Percentiles rank a stretch among this genome's conserved stretches.
These are phyloP conservation scores for Hololepta plana DNA, from an alignment of 2,888 invertebrate species.

Conservation along the genomic window DNA sequence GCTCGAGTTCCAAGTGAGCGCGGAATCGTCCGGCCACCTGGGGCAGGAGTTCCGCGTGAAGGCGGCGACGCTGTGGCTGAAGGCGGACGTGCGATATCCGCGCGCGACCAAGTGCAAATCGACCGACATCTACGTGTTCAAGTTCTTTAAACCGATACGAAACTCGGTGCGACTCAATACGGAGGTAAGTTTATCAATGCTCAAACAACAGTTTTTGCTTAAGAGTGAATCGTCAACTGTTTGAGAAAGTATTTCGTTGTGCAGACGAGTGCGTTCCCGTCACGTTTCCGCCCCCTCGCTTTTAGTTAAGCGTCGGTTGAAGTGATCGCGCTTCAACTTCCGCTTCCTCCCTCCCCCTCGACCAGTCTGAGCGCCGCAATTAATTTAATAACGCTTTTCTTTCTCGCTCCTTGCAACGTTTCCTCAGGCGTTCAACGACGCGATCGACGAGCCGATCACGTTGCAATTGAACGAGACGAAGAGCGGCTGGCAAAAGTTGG, in stretches of 20 bases:
- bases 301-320: too few relatives aligned
- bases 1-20: slow-evolving; percentile 65
- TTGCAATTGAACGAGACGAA: slow-evolving; percentile 32
- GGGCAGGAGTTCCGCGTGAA: slow-evolving; percentile 40
- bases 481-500: slow-evolving; percentile 74
- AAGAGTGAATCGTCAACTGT: slow-evolving; percentile 1
- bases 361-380: too few relatives aligned
- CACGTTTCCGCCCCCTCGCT: too few relatives aligned
- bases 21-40: slow-evolving; percentile 23
- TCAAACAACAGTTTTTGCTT: too few relatives aligned
- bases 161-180: neutral
- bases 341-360: too few relatives aligned
- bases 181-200: too few relatives aligned
- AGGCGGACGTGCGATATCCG: slow-evolving; percentile 36
- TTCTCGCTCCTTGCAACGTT: too few relatives aligned
- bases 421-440: slow-evolving; percentile 36
- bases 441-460: slow-evolving; percentile 32
- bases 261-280: too few relatives aligned
- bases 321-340: too few relatives aligned
- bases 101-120: slow-evolving; percentile 17
- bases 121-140: slow-evolving; percentile 25
- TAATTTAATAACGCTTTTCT: slow-evolving; percentile 2
- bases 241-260: too few relatives aligned
- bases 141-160: slow-evolving; percentile 17
- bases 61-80: slow-evolving; percentile 62